A percentile compares a stretch with the other conserved stretches of the same genome.
phyloP scores from a whole-genome alignment of 92 coral and sea anemone genomes.

The Micromussa lordhowensis region DNA sequence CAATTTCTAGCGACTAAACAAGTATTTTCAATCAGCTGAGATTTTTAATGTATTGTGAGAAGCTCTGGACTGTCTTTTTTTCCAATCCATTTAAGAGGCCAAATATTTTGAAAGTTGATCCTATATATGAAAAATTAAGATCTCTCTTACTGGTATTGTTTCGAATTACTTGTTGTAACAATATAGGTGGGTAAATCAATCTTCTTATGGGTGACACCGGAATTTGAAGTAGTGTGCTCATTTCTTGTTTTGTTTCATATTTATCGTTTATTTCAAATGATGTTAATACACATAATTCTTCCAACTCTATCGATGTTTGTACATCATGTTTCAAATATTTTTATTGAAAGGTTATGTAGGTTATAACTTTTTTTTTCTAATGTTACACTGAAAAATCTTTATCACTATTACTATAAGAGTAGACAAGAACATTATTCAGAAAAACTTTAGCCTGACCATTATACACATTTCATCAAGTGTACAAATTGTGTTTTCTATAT shows the following conservation, averaged over 20 bases:
- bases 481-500: background rate
- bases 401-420: background rate
- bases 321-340: background rate
- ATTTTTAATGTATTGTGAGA: background rate
- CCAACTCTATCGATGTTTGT: background rate
- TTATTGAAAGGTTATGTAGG: background rate
- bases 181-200: background rate
- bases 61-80: background rate
- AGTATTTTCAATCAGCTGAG: background rate
- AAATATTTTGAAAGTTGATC: slow-evolving; percentile 14
- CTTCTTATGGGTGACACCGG: background rate
- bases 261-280: background rate
- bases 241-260: too few species aligned
- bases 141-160: background rate
- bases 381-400: background rate
- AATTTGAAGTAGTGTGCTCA: background rate
- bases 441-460: background rate
- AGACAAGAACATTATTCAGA: background rate
- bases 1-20: background rate
- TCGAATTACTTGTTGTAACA: background rate
- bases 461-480: background rate
- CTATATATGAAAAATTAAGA: background rate
- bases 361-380: background rate
- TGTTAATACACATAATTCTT: background rate
- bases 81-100: background rate